These are phyloP conservation scores for Tetraneura akinire DNA, from an alignment of 1,140 invertebrate genomes.

Conservation along the genomic window DNA sequence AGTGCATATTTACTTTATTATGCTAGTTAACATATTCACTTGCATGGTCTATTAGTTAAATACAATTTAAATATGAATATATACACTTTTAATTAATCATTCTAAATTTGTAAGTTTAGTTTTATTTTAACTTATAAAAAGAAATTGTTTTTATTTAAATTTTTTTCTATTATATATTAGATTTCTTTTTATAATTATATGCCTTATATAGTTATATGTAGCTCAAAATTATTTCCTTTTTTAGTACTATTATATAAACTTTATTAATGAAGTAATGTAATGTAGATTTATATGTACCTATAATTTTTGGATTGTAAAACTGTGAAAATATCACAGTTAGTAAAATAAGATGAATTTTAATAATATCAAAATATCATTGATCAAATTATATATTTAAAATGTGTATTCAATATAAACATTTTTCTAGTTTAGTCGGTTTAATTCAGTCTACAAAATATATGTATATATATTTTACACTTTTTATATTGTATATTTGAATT, in stretches of 20 bases:
- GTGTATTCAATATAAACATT: no score
- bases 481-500: no score
- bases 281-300: not conserved
- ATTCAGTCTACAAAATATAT: no score
- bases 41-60: not conserved
- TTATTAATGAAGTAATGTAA: not conserved
- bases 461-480: no score
- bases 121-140: no score
- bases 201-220: no score
- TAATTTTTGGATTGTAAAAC: not conserved
- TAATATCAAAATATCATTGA: slow-evolving; percentile 29
- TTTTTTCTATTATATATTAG: not conserved
- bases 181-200: slow-evolving; percentile 9
- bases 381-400: not conserved
- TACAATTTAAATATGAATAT: not conserved
- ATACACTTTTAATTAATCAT: slow-evolving; percentile 11
- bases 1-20: not conserved
- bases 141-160: not conserved
- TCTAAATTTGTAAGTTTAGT: no score
- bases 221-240: not conserved
- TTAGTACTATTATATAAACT: not conserved
- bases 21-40: not conserved
- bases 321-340: not conserved
- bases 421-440: no score
- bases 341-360: not conserved